Base-by-base conservation (phyloP, 1,140 invertebrate species). In the Rhyzopertha dominica region DNA sequence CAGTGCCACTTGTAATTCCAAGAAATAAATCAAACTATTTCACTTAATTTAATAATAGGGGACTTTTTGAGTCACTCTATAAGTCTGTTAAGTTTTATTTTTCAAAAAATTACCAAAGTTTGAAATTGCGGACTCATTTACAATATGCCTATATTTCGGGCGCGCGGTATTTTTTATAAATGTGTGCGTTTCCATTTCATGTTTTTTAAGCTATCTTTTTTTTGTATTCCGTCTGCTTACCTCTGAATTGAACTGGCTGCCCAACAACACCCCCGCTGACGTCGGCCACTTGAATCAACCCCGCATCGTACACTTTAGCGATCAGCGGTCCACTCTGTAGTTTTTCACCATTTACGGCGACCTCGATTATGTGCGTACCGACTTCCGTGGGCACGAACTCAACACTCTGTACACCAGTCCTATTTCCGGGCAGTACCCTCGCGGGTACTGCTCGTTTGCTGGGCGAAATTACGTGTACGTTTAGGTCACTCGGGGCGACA, bases 311-410 rank as follows among this genome's bases (percentile, higher is more conserved):
- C 37, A 91, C 91, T 77, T 95, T 95, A 51, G 88, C 89, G 40
- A 92, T 79, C 30, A 94, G 76, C 12, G 90, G 88, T 30, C 87
- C 88, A 46, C 82, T 85, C 56, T 85, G 82, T 49, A 94, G 71
- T 70, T 90, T 90, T 63, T 88, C 84, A 47, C 90, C 90, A 51
- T 80, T 85, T 38, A 92, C 84, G 48, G 79, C 78, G 8, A 77
- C 73, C 69, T 95, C 90, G 50, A 95, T 84, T 19, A 91, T 74
- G 65, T 94, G 91, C 51, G 85, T 91, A 56, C 90, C 90, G 48
- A 95, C 90, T 73, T 95, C 91, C 29, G 79, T 82, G 8, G 91
- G 90, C 23, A 84, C 85, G 66, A 95, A 96, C 66, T 95, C 89
- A 22, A 95, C 84, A 37, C 81, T 80, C 71, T 88, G 90, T 35